Percentiles rank a stretch among this genome's conserved stretches.
Conservation (phyloP, 2,797 vertebrate species). For the Danio choprae region DNA sequence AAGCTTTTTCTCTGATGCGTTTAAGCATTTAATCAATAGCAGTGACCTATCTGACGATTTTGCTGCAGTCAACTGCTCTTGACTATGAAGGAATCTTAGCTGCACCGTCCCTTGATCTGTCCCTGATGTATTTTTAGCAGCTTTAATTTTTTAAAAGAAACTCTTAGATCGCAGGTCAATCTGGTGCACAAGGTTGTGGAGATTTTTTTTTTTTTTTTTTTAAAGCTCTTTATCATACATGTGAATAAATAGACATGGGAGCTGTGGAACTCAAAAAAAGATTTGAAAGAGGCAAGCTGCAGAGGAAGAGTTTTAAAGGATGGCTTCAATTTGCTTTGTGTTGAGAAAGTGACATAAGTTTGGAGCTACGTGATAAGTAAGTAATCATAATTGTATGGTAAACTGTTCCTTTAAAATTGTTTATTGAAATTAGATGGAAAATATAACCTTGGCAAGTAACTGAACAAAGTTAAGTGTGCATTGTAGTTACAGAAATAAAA, state of each 20-base stretch:
- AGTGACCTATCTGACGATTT: neutral
- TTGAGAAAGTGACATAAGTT: neutral
- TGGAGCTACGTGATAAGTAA: neutral
- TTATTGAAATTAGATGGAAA: neutral
- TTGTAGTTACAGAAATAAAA: no score
- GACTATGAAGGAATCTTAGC: neutral
- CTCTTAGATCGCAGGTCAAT: constrained; percentile 7
- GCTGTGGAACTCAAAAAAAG: constrained; percentile 12
- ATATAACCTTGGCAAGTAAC: no score
- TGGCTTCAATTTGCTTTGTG: neutral
- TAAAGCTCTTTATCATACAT: neutral
- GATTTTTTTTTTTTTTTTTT: neutral
- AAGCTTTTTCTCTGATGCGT: neutral
- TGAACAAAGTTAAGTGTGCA: no score
- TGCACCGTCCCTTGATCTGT: constrained; percentile 11
- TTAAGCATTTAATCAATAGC: neutral
- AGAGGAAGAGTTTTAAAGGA: neutral
- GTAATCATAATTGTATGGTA: neutral
- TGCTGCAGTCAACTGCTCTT: neutral
- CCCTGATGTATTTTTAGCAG: constrained; percentile 23
- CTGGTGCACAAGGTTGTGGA: constrained; percentile 9
- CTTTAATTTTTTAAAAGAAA: constrained; percentile 23
- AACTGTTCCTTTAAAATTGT: neutral
- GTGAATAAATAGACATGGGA: neutral
- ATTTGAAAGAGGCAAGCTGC: neutral